A percentile compares a stretch with the other conserved stretches of the same genome.
Conservation (phyloP, 2,888 invertebrate genomes). For the Aphelenchoides bicaudatus region DNA sequence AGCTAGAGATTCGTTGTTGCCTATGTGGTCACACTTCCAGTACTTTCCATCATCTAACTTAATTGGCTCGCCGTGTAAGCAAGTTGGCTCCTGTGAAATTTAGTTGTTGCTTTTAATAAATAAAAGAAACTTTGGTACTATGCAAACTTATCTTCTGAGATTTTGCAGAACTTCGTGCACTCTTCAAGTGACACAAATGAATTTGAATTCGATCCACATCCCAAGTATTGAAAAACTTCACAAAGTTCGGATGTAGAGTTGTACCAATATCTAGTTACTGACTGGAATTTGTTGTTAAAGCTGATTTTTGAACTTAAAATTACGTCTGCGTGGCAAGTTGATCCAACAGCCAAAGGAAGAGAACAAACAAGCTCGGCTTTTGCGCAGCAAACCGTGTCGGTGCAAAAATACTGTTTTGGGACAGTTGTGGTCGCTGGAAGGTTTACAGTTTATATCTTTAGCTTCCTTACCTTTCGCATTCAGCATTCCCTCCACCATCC, state of each 20-base stretch:
- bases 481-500: conserved; percentile 26
- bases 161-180: conserved; percentile 41
- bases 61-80: conserved; percentile 42
- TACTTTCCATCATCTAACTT: conserved; percentile 36
- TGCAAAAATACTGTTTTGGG: conserved; percentile 45
- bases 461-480: too few species aligned
- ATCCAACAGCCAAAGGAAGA: conserved; percentile 33
- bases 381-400: conserved; percentile 47
- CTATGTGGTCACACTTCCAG: conserved; percentile 34
- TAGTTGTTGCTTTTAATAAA: conserved; percentile 23
- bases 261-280: conserved; percentile 36
- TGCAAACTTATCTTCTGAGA: conserved; percentile 35
- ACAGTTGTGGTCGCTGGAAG: conserved; percentile 39
- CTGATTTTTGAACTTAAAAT: too few species aligned
- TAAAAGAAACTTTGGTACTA: background rate
- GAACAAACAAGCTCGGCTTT: conserved; percentile 41
- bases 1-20: conserved; percentile 14
- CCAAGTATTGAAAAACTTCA: conserved; percentile 37
- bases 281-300: too few species aligned
- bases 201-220: conserved; percentile 42
- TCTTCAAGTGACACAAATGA: conserved; percentile 39
- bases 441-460: too few species aligned
- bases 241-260: conserved; percentile 37
- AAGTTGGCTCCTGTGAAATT: conserved; percentile 48
- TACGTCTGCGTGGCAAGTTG: conserved; percentile 27